These are phyloP conservation scores for Pitta sordida DNA, from an alignment of 2,113 vertebrate genomes.

Conservation along the genomic window DNA sequence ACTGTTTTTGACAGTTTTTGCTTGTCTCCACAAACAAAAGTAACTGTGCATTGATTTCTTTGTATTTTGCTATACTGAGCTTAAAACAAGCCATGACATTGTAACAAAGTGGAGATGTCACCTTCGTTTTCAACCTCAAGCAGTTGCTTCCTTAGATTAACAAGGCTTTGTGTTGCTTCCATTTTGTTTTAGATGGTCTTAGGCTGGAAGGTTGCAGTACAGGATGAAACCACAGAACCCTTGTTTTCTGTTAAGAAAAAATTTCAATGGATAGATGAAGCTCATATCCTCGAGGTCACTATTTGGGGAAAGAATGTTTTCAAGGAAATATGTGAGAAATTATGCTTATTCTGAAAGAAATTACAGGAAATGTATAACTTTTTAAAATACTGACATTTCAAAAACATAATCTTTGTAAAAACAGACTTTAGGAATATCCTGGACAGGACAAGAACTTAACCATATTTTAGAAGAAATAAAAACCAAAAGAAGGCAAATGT, in stretches of 20 bases:
- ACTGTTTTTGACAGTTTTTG: neutral
- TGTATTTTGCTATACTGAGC: neutral
- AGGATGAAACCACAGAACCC: neutral
- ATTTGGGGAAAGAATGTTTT: neutral
- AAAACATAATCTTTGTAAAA: neutral
- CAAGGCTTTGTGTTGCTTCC: neutral
- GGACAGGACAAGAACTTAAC: constrained; percentile 4
- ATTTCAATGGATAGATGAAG: neutral
- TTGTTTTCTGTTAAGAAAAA: neutral
- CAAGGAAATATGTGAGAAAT: neutral
- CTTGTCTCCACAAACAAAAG: neutral
- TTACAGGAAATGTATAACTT: neutral
- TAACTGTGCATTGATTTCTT: neutral
- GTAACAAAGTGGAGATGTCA: neutral
- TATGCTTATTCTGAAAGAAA: constrained; percentile 14
- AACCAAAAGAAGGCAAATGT: neutral
- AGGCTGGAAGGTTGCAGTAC: neutral
- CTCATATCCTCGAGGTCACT: neutral
- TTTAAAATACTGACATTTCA: constrained; percentile 42
- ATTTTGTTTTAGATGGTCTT: neutral
- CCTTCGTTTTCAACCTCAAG: neutral
- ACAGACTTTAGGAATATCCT: constrained; percentile 30
- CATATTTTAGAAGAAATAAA: constrained; percentile 47
- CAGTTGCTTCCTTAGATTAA: neutral
- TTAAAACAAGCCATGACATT: neutral